A percentile compares a stretch with the other conserved stretches of the same genome.
phyloP scores from a whole-genome alignment of 2,888 invertebrate species.

The Lochmaea crataegi region DNA sequence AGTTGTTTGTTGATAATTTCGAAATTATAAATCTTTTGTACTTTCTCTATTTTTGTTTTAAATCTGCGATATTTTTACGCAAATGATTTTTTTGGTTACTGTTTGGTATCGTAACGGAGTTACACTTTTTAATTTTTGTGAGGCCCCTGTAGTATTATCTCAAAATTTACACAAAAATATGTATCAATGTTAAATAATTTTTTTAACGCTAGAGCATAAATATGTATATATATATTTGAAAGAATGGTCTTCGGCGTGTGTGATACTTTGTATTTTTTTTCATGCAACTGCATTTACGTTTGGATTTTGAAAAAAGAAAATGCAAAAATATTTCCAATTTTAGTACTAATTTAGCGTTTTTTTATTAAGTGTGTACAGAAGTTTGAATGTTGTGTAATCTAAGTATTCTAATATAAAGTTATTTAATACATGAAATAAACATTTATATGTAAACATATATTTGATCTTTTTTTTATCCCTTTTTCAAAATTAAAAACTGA shows the following conservation, averaged over 20 bases:
- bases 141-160: conserved; percentile 37
- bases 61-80: not conserved
- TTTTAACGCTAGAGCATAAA: conserved; percentile 49
- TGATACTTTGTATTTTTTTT: conserved; percentile 41
- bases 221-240: conserved; percentile 47
- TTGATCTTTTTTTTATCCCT: not conserved
- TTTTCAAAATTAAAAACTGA: not conserved
- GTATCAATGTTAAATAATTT: conserved; percentile 41
- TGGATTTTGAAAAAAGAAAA: conserved; percentile 35
- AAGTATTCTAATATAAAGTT: conserved; percentile 47
- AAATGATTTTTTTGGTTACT: not conserved
- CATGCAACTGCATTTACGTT: conserved; percentile 42
- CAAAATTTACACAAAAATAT: conserved; percentile 38
- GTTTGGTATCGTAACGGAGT: not conserved
- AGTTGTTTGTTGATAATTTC: not conserved
- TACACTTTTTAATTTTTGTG: conserved; percentile 23
- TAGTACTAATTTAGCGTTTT: conserved; percentile 48
- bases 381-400: conserved; percentile 48
- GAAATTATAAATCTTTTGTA: too few relatives aligned
- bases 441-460: conserved; percentile 45
- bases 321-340: conserved; percentile 33
- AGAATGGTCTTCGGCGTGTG: conserved; percentile 43
- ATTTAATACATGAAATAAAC: conserved; percentile 49
- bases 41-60: not conserved
- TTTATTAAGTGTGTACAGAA: conserved; percentile 46